Conservation (phyloP, 2,797 vertebrate genomes). For the Trichosurus vulpecula region DNA sequence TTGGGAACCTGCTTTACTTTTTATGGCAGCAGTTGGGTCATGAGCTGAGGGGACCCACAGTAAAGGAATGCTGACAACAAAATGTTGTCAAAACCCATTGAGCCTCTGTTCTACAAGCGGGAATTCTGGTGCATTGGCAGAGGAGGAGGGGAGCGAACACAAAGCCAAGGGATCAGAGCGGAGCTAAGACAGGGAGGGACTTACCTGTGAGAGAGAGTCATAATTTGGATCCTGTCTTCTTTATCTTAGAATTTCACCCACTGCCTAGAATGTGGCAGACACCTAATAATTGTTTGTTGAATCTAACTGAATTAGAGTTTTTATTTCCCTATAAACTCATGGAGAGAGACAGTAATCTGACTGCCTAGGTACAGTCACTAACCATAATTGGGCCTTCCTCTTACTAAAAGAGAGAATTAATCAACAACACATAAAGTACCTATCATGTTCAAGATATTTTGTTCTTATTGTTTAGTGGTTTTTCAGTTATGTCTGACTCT, state of each 20-base stretch:
- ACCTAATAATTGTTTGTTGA: constrained; percentile 23
- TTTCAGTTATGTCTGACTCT: neutral
- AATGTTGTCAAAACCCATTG: neutral
- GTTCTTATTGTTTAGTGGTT: neutral
- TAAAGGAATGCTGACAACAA: neutral
- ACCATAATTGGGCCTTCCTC: neutral
- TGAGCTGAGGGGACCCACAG: too few species aligned
- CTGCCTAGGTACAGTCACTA: neutral
- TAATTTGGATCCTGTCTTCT: neutral
- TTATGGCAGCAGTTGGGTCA: too few species aligned
- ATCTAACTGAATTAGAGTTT: neutral
- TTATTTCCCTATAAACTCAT: neutral
- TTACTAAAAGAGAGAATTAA: neutral
- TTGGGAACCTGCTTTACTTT: too few species aligned
- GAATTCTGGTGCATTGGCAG: neutral
- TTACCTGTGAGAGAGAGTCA: neutral
- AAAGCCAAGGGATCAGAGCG: neutral
- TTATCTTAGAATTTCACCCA: neutral
- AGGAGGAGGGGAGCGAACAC: neutral
- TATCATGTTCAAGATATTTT: neutral
- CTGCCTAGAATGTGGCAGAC: neutral
- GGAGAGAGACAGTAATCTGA: neutral
- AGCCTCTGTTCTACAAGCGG: neutral
- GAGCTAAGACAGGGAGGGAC: neutral
- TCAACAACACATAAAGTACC: neutral